phyloP scores from a whole-genome alignment of 2,113 vertebrate species.

The Notiomystis cincta region DNA sequence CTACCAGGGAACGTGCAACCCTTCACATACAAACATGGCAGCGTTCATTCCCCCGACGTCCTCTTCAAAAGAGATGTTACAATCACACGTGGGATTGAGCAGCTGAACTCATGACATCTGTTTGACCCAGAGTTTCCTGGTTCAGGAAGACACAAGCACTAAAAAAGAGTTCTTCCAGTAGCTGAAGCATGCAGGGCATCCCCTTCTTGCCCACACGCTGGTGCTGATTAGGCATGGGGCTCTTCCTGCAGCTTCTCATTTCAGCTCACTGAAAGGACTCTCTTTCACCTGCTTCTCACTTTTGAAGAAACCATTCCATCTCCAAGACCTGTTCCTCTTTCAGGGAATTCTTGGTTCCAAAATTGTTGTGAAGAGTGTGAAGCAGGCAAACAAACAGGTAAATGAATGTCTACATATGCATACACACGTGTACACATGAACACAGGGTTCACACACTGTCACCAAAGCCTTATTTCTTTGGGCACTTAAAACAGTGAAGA shows the following conservation, averaged over 20 bases:
- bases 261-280: not conserved
- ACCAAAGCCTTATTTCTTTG: not conserved
- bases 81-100: not conserved
- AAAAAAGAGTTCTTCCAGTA: not conserved
- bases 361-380: not conserved
- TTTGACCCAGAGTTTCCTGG: not conserved
- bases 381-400: not conserved
- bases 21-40: not conserved
- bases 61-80: not conserved
- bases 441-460: not conserved
- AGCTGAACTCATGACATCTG: not conserved
- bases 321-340: not conserved
- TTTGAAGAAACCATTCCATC: not conserved
- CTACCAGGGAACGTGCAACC: accelerated
- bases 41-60: accelerated
- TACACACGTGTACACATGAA: not conserved
- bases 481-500: not conserved
- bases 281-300: not conserved
- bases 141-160: not conserved
- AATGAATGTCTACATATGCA: not conserved
- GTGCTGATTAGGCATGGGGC: not conserved
- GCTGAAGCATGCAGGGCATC: not conserved
- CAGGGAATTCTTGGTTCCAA: not conserved
- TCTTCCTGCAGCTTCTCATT: not conserved
- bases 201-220: not conserved